Conservation (phyloP, 2,888 invertebrate species). For the Imbricaverruca yamaguchii region DNA sequence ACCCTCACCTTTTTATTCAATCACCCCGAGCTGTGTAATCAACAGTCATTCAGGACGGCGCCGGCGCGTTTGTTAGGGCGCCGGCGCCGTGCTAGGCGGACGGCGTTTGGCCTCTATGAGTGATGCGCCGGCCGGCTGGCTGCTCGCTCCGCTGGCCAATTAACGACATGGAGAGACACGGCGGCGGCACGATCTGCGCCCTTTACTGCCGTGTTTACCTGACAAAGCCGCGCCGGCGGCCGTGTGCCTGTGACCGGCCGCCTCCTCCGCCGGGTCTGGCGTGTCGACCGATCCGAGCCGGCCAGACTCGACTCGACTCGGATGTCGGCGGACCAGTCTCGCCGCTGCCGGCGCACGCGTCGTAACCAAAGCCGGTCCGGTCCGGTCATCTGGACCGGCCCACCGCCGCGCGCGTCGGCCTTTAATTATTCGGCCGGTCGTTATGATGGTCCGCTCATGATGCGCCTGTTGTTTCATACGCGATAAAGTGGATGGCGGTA, state of each 20-base stretch:
- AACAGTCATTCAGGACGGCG: constrained; percentile 8
- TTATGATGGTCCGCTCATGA: not conserved
- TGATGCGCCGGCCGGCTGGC: not conserved
- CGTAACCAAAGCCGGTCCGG: not conserved
- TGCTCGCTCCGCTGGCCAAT: not conserved
- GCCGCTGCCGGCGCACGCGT: not conserved
- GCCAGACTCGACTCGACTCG: too few relatives aligned
- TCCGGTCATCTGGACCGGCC: not conserved
- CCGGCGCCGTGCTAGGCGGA: not conserved
- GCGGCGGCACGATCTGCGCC: not conserved
- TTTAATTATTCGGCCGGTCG: not conserved
- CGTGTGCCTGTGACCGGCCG: not conserved
- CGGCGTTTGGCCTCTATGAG: not conserved
- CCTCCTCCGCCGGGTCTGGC: too few relatives aligned
- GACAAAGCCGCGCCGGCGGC: not conserved
- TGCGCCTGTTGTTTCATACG: constrained; percentile 14
- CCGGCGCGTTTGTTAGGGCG: constrained; percentile 1
- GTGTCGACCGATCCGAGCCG: too few relatives aligned
- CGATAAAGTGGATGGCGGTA: constrained; percentile 9
- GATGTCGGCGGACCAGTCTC: too few relatives aligned
- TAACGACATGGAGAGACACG: not conserved
- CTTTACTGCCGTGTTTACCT: not conserved
- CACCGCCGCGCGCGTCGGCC: not conserved
- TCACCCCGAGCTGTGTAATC: constrained; percentile 21
- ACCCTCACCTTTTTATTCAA: constrained; percentile 22